Conservation (phyloP, 2,888 invertebrate genomes). For the Antitype chi region DNA sequence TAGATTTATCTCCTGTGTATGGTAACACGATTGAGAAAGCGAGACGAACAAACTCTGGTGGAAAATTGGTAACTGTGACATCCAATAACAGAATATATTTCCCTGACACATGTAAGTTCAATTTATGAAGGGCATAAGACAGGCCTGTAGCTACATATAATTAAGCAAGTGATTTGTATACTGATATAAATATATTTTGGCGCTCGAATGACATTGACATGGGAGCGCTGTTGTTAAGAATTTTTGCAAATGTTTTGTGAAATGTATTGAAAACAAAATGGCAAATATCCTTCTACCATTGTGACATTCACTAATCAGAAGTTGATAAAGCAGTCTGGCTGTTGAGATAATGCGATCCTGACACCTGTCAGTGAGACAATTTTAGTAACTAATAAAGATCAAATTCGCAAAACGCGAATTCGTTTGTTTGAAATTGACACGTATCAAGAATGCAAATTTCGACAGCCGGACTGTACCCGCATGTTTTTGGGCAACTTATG, state of each 20-base stretch:
- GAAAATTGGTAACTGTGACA: slow-evolving; percentile 32
- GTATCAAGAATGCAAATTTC: no score
- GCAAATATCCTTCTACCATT: background rate
- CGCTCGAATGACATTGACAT: background rate
- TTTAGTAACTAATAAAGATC: no score
- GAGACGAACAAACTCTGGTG: slow-evolving; percentile 35
- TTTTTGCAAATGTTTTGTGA: background rate
- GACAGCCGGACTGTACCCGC: no score
- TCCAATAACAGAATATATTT: slow-evolving; percentile 34
- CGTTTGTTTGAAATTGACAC: no score
- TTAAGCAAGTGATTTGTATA: no score
- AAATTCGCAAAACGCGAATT: no score
- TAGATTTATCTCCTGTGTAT: slow-evolving; percentile 71
- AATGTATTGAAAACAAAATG: background rate
- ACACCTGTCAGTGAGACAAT: no score
- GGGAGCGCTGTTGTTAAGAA: background rate
- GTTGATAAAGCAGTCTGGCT: background rate
- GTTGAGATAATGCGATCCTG: no score
- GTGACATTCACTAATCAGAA: background rate
- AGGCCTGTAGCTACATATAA: no score
- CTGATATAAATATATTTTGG: no score
- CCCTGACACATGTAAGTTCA: slow-evolving; percentile 43
- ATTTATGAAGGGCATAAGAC: no score
- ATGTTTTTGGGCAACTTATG: background rate
- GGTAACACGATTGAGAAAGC: slow-evolving; percentile 49